phyloP scores from a whole-genome alignment of 2,888 invertebrate genomes.

The Abscondita cerata region DNA sequence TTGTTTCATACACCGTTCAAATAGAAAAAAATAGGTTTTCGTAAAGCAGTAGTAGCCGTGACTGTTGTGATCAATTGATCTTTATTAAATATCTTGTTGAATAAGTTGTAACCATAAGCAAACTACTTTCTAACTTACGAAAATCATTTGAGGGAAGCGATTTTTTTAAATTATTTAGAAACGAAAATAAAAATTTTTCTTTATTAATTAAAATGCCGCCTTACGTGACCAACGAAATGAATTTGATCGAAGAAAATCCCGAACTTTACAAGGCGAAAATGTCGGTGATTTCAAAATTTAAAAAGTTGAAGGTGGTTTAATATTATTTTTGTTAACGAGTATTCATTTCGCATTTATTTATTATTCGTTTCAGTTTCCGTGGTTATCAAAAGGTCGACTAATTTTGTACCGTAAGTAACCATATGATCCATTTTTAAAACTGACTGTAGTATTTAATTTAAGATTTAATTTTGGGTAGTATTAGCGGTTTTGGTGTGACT shows the following conservation, averaged over 20 bases:
- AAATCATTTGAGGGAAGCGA: no score
- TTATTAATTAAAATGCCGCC: neutral
- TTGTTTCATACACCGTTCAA: no score
- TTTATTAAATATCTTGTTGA: no score
- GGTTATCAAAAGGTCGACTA: neutral
- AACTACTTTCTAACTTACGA: no score
- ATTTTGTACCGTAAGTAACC: neutral
- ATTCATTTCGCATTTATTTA: neutral
- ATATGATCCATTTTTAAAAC: no score
- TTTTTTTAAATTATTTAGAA: no score
- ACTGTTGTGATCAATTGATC: no score
- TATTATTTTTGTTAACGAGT: neutral
- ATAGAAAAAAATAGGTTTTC: no score
- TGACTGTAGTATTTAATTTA: neutral
- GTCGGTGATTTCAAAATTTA: no score
- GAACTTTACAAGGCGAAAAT: neutral
- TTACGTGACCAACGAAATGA: neutral
- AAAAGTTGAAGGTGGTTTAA: neutral
- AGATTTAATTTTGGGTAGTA: slow-evolving; percentile 5
- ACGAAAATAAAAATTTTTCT: no score
- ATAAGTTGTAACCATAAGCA: no score
- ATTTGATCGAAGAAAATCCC: neutral
- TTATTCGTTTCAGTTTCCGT: neutral
- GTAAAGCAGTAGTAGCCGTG: no score
- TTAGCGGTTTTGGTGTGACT: slow-evolving; percentile 52